phyloP scores from a whole-genome alignment of 1,140 invertebrate genomes.

The Microvelia longipes region DNA sequence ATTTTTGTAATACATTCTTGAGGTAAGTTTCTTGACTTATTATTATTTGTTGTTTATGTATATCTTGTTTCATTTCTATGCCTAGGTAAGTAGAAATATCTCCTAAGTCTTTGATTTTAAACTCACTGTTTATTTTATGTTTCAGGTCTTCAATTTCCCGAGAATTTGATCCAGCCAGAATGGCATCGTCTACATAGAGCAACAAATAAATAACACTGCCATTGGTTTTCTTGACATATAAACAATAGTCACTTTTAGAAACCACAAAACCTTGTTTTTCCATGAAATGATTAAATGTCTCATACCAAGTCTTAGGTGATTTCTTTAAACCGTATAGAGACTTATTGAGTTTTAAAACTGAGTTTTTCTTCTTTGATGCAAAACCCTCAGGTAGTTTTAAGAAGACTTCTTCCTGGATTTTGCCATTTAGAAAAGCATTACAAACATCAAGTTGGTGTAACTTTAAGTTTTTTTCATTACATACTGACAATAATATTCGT shows the following conservation, averaged over 20 bases:
- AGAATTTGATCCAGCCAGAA: background rate
- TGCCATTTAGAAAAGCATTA: conserved; percentile 30
- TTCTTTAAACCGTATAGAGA: conserved; percentile 30
- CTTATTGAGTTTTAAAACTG: conserved; percentile 27
- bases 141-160: background rate
- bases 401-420: conserved; percentile 28
- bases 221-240: background rate
- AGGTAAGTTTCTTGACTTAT: too few relatives aligned
- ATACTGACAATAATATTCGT: conserved; percentile 22
- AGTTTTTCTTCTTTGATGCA: conserved; percentile 15
- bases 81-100: too few relatives aligned
- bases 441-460: conserved; percentile 23
- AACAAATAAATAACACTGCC: background rate
- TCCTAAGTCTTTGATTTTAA: too few relatives aligned
- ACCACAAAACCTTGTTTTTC: background rate
- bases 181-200: background rate
- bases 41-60: too few relatives aligned
- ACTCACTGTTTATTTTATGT: background rate
- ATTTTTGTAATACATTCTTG: too few relatives aligned
- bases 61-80: too few relatives aligned
- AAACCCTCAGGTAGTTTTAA: conserved; percentile 28
- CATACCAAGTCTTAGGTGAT: conserved; percentile 24
- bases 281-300: conserved; percentile 4
- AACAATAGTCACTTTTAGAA: background rate
- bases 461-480: conserved; percentile 18